phyloP scores from a whole-genome alignment of 2,797 vertebrate species.

The Emys orbicularis region DNA sequence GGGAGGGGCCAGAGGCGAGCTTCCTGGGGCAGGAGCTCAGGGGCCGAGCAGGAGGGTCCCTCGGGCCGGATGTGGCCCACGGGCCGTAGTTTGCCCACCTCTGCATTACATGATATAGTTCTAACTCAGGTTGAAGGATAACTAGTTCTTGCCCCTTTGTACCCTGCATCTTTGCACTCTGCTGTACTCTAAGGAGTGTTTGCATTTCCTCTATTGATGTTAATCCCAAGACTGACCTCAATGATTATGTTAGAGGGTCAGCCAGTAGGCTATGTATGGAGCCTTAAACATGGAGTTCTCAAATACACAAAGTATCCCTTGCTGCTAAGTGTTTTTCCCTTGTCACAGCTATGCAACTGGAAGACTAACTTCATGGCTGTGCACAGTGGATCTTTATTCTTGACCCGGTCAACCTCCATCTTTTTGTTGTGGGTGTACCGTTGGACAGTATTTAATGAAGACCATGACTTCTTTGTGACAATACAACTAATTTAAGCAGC shows the following conservation, averaged over 20 bases:
- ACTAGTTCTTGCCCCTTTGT: neutral
- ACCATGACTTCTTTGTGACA: neutral
- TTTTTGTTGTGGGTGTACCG: neutral
- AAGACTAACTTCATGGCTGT: neutral
- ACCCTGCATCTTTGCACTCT: neutral
- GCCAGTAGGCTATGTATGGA: neutral
- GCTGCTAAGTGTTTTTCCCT: neutral
- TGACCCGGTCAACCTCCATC: neutral
- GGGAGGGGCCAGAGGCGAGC: too few relatives aligned
- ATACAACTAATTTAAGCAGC: neutral
- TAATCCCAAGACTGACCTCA: neutral
- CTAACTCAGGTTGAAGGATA: neutral
- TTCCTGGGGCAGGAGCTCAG: too few relatives aligned
- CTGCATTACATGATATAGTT: neutral
- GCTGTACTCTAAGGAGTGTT: neutral
- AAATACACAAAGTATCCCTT: neutral
- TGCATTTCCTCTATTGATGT: neutral
- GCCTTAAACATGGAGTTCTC: neutral
- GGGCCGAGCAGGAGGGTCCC: too few relatives aligned
- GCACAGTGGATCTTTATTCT: neutral
- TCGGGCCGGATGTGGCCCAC: too few relatives aligned
- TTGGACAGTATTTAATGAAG: neutral
- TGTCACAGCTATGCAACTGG: neutral
- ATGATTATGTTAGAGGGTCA: neutral
- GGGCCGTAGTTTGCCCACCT: too few relatives aligned